These are phyloP conservation scores for Paragorgia papillata DNA, from an alignment of 92 coral and sea anemone species.

Conservation along the genomic window DNA sequence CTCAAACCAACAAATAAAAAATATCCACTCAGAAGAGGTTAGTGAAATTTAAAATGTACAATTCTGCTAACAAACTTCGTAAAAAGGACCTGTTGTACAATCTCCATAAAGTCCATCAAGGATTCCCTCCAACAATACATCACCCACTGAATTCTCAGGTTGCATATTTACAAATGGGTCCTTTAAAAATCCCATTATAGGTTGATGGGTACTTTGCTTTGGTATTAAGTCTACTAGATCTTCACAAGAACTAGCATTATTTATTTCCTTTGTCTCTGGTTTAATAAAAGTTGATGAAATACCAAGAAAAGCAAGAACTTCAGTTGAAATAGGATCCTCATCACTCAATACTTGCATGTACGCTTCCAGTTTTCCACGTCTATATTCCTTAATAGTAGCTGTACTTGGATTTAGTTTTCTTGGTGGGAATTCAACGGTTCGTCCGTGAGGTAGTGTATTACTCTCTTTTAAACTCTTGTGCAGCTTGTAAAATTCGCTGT, in stretches of 20 bases:
- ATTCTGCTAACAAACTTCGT: neutral
- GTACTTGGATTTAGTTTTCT: constrained; percentile 67
- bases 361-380: constrained; percentile 73
- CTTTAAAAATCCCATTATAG: constrained; percentile 65
- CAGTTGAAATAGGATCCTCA: constrained; percentile 42
- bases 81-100: neutral
- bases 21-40: too few species aligned
- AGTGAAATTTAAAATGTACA: neutral
- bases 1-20: too few species aligned
- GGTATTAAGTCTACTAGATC: constrained; percentile 74
- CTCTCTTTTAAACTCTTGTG: constrained; percentile 72
- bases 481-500: constrained; percentile 73
- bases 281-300: constrained; percentile 29
- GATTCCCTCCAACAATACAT: constrained; percentile 72
- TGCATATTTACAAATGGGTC: constrained; percentile 65
- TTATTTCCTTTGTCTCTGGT: constrained; percentile 1
- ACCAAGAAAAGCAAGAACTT: constrained; percentile 78
- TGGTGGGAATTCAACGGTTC: constrained; percentile 68
- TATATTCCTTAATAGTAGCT: constrained; percentile 71
- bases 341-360: constrained; percentile 70
- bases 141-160: constrained; percentile 54
- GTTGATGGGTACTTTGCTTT: constrained; percentile 78
- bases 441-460: constrained; percentile 60
- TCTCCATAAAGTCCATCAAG: constrained; percentile 71
- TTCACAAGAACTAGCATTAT: constrained; percentile 49